Evolutionary conservation across 1,140 invertebrate species (phyloP).

Genomic region (Pseudomyrmex sp.): DNA sequence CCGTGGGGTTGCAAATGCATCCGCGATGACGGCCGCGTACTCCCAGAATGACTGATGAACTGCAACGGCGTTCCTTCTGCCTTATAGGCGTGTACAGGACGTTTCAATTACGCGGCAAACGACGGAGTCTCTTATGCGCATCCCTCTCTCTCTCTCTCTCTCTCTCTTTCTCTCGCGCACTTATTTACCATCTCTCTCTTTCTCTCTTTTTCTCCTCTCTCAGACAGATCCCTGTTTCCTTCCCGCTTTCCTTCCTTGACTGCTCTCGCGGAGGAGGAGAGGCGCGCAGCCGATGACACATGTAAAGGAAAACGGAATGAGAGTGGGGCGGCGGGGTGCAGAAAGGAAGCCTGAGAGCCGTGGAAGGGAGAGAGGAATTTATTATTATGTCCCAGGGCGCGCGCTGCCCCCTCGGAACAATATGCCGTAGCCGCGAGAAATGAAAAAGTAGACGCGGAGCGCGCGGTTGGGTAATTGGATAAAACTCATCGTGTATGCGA

Average conservation of each 20-base stretch:
- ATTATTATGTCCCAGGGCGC: constrained; percentile 73
- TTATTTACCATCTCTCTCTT: neutral
- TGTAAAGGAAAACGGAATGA: constrained; percentile 63
- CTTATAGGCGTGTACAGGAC: constrained; percentile 79
- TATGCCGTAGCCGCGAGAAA: constrained; percentile 67
- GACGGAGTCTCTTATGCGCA: constrained; percentile 49
- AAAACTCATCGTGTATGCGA: constrained; percentile 63
- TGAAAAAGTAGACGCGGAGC: constrained; percentile 59
- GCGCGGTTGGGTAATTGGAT: constrained; percentile 69
- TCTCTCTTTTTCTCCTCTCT: constrained; percentile 9
- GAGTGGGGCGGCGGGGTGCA: constrained; percentile 33
- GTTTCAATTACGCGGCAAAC: constrained; percentile 80
- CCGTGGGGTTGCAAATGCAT: constrained; percentile 77
- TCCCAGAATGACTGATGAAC: constrained; percentile 83
- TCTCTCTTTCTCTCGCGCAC: neutral
- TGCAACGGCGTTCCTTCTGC: constrained; percentile 79
- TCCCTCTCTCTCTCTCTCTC: neutral
- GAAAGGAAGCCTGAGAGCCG: neutral
- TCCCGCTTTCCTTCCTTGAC: constrained; percentile 45
- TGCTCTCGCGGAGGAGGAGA: constrained; percentile 45
- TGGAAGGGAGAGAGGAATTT: constrained; percentile 61
- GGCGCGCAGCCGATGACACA: constrained; percentile 63
- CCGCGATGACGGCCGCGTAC: constrained; percentile 78
- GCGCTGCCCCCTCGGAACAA: constrained; percentile 68
- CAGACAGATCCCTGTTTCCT: constrained; percentile 31